Percentiles rank a stretch among this genome's conserved stretches.
Conservation (phyloP, 2,797 vertebrate species). For the Sphaeramia orbicularis region DNA sequence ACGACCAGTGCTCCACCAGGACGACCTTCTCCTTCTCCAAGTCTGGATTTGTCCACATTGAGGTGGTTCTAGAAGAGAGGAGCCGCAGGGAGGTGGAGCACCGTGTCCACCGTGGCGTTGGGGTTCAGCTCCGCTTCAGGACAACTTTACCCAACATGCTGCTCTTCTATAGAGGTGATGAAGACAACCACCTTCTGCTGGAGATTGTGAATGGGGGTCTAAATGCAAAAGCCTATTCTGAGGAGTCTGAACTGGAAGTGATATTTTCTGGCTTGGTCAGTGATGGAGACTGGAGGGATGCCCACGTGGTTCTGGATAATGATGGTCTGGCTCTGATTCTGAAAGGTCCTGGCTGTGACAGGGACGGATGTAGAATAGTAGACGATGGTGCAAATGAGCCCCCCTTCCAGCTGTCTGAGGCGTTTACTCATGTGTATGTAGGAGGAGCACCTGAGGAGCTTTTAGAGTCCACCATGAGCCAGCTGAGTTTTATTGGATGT, state of each 20-base stretch:
- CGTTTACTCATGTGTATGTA: constrained; percentile 65
- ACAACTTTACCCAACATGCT: constrained; percentile 89
- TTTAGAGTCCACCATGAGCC: constrained; percentile 63
- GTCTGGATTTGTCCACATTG: constrained; percentile 82
- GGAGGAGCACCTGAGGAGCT: constrained; percentile 83
- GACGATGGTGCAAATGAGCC: constrained; percentile 38
- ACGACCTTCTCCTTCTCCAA: constrained; percentile 92
- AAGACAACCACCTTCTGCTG: constrained; percentile 81
- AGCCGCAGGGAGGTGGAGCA: constrained; percentile 59
- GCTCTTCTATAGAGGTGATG: constrained; percentile 84
- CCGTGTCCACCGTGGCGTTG: constrained; percentile 25
- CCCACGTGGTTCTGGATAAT: constrained; percentile 65
- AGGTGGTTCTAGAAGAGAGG: constrained; percentile 69
- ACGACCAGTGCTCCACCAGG: constrained; percentile 86
- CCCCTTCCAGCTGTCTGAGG: constrained; percentile 61
- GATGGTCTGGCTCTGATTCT: constrained; percentile 84
- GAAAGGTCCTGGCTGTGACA: constrained; percentile 79
- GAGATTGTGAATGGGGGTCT: constrained; percentile 85
- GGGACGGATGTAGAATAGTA: constrained; percentile 71
- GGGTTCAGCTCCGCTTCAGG: constrained; percentile 87
- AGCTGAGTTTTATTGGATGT: constrained; percentile 88
- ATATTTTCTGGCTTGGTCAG: constrained; percentile 73
- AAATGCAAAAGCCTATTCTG: constrained; percentile 73
- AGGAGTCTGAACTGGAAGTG: constrained; percentile 65
- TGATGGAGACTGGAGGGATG: constrained; percentile 89